Percentiles rank a stretch among this genome's conserved stretches.
Evolutionary conservation across 2,113 vertebrate genomes (phyloP).

Genomic region (Psittacus erithacus): DNA sequence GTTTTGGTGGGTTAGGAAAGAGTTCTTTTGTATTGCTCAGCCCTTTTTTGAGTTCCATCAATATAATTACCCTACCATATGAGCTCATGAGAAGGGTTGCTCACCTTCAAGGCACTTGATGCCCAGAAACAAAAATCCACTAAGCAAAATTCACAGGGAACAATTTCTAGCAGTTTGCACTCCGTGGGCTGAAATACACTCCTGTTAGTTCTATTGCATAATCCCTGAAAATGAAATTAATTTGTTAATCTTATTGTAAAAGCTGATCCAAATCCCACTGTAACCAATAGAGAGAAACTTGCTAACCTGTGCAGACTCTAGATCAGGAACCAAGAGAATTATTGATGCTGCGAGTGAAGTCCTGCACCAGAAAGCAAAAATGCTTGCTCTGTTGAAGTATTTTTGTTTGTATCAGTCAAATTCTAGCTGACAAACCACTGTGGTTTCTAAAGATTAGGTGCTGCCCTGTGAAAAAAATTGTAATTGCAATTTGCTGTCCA

Average conservation of each 20-base stretch:
- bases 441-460: background rate
- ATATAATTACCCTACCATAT: background rate
- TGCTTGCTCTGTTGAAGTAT: background rate
- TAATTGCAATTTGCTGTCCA: background rate
- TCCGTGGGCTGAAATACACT: background rate
- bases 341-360: background rate
- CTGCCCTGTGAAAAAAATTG: background rate
- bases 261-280: background rate
- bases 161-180: background rate
- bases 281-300: background rate
- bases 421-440: background rate
- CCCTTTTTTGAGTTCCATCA: background rate
- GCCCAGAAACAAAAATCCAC: background rate
- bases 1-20: background rate
- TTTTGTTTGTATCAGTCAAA: background rate
- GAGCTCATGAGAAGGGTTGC: background rate
- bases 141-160: background rate
- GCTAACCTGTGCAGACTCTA: background rate
- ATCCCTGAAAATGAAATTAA: background rate
- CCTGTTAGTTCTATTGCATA: rapidly evolving
- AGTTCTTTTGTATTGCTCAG: background rate
- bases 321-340: background rate
- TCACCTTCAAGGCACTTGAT: background rate
- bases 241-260: background rate
- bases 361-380: background rate